Conservation (phyloP, 2,888 invertebrate genomes). For the Drosophila mimetica region DNA sequence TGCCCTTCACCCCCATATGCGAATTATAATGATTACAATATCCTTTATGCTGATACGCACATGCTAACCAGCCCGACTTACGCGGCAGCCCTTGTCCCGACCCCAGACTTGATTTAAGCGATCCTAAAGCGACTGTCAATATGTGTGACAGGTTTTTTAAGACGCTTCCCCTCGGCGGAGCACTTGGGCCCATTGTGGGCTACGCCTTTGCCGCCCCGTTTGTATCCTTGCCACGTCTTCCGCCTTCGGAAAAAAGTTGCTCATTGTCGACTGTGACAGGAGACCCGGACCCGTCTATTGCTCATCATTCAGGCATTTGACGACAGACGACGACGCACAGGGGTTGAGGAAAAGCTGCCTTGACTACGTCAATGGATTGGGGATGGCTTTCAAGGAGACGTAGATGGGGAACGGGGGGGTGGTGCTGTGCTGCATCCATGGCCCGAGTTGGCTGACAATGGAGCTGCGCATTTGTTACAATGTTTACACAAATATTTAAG, state of each 20-base stretch:
- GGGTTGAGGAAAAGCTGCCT: conserved; percentile 23
- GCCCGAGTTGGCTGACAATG: conserved; percentile 61
- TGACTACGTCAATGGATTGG: conserved; percentile 49
- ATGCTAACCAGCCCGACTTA: conserved; percentile 22
- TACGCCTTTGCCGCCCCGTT: conserved; percentile 50
- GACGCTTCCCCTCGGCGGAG: conserved; percentile 45
- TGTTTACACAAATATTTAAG: conserved; percentile 84
- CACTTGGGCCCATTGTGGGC: conserved; percentile 70
- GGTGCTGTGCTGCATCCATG: conserved; percentile 24
- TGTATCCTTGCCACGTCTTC: conserved; percentile 23
- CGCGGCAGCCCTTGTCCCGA: conserved; percentile 26
- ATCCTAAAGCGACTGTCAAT: conserved; percentile 50
- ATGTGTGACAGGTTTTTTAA: conserved; percentile 51
- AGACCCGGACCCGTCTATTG: conserved; percentile 63
- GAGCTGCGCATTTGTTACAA: conserved; percentile 81
- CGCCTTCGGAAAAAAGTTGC: conserved; percentile 61
- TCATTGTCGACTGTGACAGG: conserved; percentile 74
- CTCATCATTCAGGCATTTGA: conserved; percentile 77
- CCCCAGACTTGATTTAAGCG: conserved; percentile 47
- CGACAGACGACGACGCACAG: conserved; percentile 38
- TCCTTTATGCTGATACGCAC: conserved; percentile 40
- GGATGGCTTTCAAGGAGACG: conserved; percentile 8
- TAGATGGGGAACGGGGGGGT: neutral
- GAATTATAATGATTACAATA: conserved; percentile 64
- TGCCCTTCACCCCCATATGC: conserved; percentile 24